A percentile compares a stretch with the other conserved stretches of the same genome.
Conservation (phyloP, 2,888 invertebrate species). For the Diaprepes abbreviatus region DNA sequence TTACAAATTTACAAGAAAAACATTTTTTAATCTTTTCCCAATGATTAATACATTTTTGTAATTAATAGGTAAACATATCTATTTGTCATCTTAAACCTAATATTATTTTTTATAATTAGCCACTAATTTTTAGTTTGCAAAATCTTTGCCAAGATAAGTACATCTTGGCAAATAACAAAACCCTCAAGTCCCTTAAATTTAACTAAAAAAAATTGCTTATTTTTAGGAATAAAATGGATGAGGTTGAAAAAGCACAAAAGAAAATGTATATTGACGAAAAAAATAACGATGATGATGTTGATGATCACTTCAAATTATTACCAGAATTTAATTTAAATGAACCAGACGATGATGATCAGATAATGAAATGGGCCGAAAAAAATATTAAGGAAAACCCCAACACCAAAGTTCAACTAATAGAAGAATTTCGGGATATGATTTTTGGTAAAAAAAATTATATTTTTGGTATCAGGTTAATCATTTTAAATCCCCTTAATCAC, state of each 20-base stretch:
- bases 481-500: too few relatives aligned
- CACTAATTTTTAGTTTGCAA: too few relatives aligned
- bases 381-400: conserved; percentile 55
- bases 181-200: too few relatives aligned
- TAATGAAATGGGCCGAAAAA: conserved; percentile 55
- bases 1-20: too few relatives aligned
- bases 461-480: too few relatives aligned
- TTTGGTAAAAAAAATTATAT: conserved; percentile 74
- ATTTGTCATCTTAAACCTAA: too few relatives aligned
- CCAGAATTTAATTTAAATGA: conserved; percentile 59
- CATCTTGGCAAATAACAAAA: too few relatives aligned
- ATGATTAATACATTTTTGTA: too few relatives aligned
- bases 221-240: conserved; percentile 5
- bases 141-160: too few relatives aligned
- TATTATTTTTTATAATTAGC: too few relatives aligned
- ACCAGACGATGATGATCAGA: conserved; percentile 72
- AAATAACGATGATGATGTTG: conserved; percentile 5
- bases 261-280: neutral
- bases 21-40: too few relatives aligned
- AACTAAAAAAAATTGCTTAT: neutral
- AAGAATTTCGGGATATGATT: conserved; percentile 79
- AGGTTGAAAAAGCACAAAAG: neutral
- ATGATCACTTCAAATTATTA: neutral
- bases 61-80: too few relatives aligned
- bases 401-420: conserved; percentile 50